A percentile compares a stretch with the other conserved stretches of the same genome.
These are phyloP conservation scores for Grammomys dolichurus DNA, from an alignment of 2,113 vertebrate genomes.

Conservation along the genomic window DNA sequence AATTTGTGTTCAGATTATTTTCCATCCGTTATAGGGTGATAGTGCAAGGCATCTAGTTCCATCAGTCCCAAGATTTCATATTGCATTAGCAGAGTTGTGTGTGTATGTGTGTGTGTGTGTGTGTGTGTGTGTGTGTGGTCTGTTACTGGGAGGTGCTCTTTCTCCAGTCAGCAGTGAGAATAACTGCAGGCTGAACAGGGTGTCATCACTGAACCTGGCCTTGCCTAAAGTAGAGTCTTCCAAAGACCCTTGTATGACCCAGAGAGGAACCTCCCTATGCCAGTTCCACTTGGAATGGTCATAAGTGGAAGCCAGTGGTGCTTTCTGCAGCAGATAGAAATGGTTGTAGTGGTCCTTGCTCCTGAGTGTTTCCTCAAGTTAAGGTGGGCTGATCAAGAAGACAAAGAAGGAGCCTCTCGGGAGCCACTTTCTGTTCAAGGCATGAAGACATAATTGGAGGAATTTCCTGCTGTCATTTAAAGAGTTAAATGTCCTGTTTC, in stretches of 20 bases:
- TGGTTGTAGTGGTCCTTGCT: background rate
- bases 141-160: background rate
- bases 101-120: background rate
- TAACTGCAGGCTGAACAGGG: background rate
- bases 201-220: background rate
- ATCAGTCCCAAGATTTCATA: background rate
- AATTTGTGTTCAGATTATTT: background rate
- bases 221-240: background rate
- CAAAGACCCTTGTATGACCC: background rate
- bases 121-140: background rate
- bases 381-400: background rate
- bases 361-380: background rate
- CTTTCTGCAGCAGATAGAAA: background rate
- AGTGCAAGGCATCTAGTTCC: background rate
- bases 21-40: background rate
- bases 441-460: background rate
- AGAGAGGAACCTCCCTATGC: background rate
- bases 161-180: background rate
- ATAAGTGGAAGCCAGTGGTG: rapidly evolving
- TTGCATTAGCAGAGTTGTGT: background rate
- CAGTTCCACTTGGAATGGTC: background rate
- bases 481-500: background rate
- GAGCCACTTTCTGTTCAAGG: background rate
- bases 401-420: background rate
- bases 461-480: background rate